Evolutionary conservation across 2,113 vertebrate species (phyloP).

Genomic region (Xenopus tropicalis): UCB_Xtro_10.0 CM004444.2:113071501-113072000

Average conservation of each 20-base stretch:
- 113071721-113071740: constrained; percentile 93
- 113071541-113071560: not conserved
- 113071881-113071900: too few species aligned
- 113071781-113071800: constrained; percentile 91
- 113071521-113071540: constrained; percentile 78
- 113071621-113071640: constrained; percentile 61
- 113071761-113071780: constrained; percentile 93
- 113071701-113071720: constrained; percentile 90
- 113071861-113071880: not conserved
- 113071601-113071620: not conserved
- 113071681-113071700: constrained; percentile 88
- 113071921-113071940: too few species aligned
- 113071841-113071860: constrained; percentile 98
- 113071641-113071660: constrained; percentile 89
- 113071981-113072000: too few species aligned
- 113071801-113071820: constrained; percentile 86
- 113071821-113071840: constrained; percentile 83
- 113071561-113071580: not conserved
- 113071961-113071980: too few species aligned
- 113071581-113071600: not conserved
- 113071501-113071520: constrained; percentile 89
- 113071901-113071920: too few species aligned
- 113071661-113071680: constrained; percentile 95
- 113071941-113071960: too few species aligned
- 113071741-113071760: constrained; percentile 82